Conservation (phyloP, 2,797 vertebrate species). For the Bradypodion pumilum region DNA sequence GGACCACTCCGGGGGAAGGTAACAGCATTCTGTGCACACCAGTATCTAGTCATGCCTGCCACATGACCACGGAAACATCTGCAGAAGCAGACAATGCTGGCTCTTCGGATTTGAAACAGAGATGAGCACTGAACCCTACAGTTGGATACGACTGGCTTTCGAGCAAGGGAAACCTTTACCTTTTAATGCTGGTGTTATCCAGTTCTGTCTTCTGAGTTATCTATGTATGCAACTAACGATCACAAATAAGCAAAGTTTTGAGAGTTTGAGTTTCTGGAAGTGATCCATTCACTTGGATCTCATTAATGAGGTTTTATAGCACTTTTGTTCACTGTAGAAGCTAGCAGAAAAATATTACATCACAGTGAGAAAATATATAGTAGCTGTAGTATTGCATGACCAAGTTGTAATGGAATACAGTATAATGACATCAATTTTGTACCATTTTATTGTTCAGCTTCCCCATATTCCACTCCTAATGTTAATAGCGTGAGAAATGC, state of each 20-base stretch:
- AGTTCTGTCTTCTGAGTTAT: background rate
- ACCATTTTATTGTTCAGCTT: constrained; percentile 75
- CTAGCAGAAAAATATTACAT: background rate
- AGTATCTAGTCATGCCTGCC: no score
- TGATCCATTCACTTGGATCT: background rate
- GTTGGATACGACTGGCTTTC: no score
- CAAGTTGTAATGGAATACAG: background rate
- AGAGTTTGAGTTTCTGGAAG: background rate
- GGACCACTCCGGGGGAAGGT: no score
- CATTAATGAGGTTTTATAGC: background rate
- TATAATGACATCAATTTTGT: constrained; percentile 15
- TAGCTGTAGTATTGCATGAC: background rate
- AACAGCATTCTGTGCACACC: no score
- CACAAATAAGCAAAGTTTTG: background rate
- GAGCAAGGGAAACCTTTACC: no score
- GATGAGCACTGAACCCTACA: no score
- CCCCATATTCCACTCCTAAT: constrained; percentile 91
- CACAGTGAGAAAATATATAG: background rate
- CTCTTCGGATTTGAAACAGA: no score
- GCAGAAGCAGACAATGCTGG: no score
- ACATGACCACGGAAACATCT: no score
- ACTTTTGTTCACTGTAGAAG: background rate
- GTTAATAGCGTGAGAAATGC: constrained; percentile 87
- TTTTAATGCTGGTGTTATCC: background rate
- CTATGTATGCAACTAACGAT: background rate